A percentile compares a stretch with the other conserved stretches of the same genome.
phyloP scores from a whole-genome alignment of 2,113 vertebrate species.

The Sinocyclocheilus rhinocerous region DNA sequence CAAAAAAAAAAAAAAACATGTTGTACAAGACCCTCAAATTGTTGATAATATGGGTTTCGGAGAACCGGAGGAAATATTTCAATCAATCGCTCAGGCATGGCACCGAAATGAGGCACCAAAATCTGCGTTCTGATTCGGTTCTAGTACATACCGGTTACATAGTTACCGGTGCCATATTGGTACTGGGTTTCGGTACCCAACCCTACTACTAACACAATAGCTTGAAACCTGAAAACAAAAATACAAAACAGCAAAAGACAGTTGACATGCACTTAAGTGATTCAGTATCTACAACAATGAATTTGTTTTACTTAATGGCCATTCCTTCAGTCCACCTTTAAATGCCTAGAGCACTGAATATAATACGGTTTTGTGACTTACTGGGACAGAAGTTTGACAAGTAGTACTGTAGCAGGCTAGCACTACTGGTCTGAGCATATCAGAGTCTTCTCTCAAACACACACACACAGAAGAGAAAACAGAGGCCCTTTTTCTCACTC shows the following conservation, averaged over 20 bases:
- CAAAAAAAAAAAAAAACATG: background rate
- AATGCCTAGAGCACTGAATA: constrained; percentile 30
- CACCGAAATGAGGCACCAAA: too few species aligned
- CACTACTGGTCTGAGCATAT: constrained; percentile 31
- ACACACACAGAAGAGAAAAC: constrained; percentile 38
- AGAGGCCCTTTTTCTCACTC: constrained; percentile 71
- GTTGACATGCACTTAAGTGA: background rate
- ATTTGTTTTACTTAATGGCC: background rate
- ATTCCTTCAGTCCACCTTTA: constrained; percentile 37
- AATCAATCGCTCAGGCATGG: too few species aligned
- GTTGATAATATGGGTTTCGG: too few species aligned
- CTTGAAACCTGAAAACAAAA: background rate
- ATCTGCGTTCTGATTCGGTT: too few species aligned
- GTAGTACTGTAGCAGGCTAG: constrained; percentile 42
- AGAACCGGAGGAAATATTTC: too few species aligned
- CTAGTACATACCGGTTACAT: too few species aligned
- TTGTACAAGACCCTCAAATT: background rate
- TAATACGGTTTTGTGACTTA: constrained; percentile 37
- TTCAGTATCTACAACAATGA: background rate
- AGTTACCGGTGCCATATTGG: too few species aligned
- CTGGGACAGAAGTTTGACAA: constrained; percentile 13
- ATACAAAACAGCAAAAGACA: background rate
- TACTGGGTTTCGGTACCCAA: too few species aligned
- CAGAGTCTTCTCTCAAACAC: constrained; percentile 30
- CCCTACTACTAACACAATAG: background rate